Evolutionary conservation across 2,113 vertebrate species (phyloP), one percentile per base, ranked within the genome.

Genomic region (Peucedramus taeniatus): DNA sequence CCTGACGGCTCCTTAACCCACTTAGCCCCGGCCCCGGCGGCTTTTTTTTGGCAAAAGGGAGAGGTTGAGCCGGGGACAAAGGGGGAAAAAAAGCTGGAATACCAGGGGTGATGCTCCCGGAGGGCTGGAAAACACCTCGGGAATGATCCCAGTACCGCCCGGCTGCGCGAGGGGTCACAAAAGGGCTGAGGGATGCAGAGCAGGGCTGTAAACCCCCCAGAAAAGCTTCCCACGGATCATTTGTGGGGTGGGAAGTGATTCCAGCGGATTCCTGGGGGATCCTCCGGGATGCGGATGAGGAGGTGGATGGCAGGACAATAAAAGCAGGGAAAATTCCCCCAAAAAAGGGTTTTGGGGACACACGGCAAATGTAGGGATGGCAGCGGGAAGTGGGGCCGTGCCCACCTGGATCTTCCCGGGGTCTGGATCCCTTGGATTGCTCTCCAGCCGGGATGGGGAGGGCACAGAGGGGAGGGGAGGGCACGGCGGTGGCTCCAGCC

Each of bases 351-450:
- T 84, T 50, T 2, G 39, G 69, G 31, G 45, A 7, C 5, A 1
- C 3, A 2, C 0, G 11, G 22, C 2, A 10, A 23, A 56, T 0
- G 5, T 4, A 4, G 63, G 66, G 47, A 22, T 37, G 81, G 9
- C 8, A 15, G 50, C 0, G 15, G 51, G 85, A 37, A 49, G 8
- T 9, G 66, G 37, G 54, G 16, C 23, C 0, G 8, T 3, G 31
- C 7, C 42, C 37, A 7, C 5, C n/a, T 2, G 50, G 49, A 40
- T 17, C 15, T 44, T 51, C 18, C 26, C 69, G 6, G 24, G 1
- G 1, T 24, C 9, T 3, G 1, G 56, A 70, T 87, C 37, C 37
- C 13, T 39, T 15, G 4, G 8, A 69, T 65, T 39, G 61, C 10
- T 14, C 2, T 20, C n/a, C 1, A 28, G 4, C 3, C 0, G 39